Percentiles rank a stretch among this genome's conserved stretches.
phyloP scores from a whole-genome alignment of 1,140 invertebrate species.

The Drosophila azteca region DNA sequence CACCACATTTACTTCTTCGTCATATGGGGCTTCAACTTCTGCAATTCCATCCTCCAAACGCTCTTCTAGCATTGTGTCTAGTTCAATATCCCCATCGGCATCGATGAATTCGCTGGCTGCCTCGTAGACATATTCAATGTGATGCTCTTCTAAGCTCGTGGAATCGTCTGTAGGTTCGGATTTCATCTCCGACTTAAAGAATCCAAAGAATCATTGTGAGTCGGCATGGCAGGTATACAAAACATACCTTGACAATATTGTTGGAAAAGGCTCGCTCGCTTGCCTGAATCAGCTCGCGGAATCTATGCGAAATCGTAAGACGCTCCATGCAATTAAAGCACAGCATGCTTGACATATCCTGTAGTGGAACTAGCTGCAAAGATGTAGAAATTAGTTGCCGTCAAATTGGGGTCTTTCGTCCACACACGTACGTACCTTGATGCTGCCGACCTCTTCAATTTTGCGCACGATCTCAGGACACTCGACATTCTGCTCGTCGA shows the following conservation, averaged over 20 bases:
- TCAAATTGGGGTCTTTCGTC: not conserved
- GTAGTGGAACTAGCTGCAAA: slow-evolving; percentile 62
- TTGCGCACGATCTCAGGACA: slow-evolving; percentile 66
- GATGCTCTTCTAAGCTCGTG: slow-evolving; percentile 44
- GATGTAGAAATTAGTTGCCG: slow-evolving; percentile 2
- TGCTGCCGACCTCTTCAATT: slow-evolving; percentile 75
- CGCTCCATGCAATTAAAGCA: slow-evolving; percentile 62
- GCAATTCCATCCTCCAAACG: slow-evolving; percentile 56
- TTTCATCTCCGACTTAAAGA: slow-evolving; percentile 66
- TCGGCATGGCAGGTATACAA: not conserved
- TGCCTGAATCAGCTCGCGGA: slow-evolving; percentile 71
- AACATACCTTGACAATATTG: slow-evolving; percentile 69
- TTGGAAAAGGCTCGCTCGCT: slow-evolving; percentile 70
- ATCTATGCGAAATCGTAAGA: slow-evolving; percentile 63
- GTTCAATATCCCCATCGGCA: slow-evolving; percentile 68
- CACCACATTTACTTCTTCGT: slow-evolving; percentile 33
- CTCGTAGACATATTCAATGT: slow-evolving; percentile 73
- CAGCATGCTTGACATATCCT: slow-evolving; percentile 76
- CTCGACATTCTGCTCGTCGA: slow-evolving; percentile 58
- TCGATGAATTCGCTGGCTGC: slow-evolving; percentile 70
- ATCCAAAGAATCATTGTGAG: not conserved
- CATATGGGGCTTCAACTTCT: slow-evolving; percentile 40
- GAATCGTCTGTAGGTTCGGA: slow-evolving; percentile 62
- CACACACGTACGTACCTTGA: slow-evolving; percentile 61
- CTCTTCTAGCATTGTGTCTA: slow-evolving; percentile 65